Conservation (phyloP, 1,140 invertebrate genomes). For the Drosophila subobscura region DNA sequence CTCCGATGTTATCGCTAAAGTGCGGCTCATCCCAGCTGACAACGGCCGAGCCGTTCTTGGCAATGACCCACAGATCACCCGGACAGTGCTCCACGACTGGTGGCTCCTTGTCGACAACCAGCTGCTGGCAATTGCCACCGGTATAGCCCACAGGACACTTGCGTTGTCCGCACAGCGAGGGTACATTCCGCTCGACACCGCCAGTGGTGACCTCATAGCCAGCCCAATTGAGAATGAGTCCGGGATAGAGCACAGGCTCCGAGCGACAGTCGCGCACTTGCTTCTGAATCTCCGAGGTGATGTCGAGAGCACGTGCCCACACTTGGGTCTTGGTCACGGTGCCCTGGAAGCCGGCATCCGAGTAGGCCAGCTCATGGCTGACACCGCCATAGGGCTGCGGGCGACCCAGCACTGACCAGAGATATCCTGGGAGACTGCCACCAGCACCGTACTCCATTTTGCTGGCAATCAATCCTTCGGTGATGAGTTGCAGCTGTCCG, state of each 20-base stretch:
- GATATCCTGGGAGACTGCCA: conserved; percentile 90
- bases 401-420: conserved; percentile 96
- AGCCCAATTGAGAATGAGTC: conserved; percentile 94
- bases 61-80: conserved; percentile 96
- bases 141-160: conserved; percentile 93
- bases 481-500: conserved; percentile 93
- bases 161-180: conserved; percentile 95
- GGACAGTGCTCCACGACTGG: conserved; percentile 95
- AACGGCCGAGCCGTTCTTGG: conserved; percentile 94
- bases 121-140: conserved; percentile 92
- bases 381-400: conserved; percentile 87
- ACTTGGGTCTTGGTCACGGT: conserved; percentile 97
- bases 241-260: conserved; percentile 94
- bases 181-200: conserved; percentile 95
- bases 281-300: conserved; percentile 96
- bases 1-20: conserved; percentile 94
- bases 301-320: conserved; percentile 95
- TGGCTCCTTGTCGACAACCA: conserved; percentile 93
- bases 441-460: conserved; percentile 94
- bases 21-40: conserved; percentile 97
- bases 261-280: conserved; percentile 95
- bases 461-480: conserved; percentile 96
- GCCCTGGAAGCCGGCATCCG: conserved; percentile 96
- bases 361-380: conserved; percentile 88
- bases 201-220: conserved; percentile 95